Percentiles rank a stretch among this genome's conserved stretches.
phyloP scores from a whole-genome alignment of 2,113 vertebrate genomes.

The Hemibates koningsi region DNA sequence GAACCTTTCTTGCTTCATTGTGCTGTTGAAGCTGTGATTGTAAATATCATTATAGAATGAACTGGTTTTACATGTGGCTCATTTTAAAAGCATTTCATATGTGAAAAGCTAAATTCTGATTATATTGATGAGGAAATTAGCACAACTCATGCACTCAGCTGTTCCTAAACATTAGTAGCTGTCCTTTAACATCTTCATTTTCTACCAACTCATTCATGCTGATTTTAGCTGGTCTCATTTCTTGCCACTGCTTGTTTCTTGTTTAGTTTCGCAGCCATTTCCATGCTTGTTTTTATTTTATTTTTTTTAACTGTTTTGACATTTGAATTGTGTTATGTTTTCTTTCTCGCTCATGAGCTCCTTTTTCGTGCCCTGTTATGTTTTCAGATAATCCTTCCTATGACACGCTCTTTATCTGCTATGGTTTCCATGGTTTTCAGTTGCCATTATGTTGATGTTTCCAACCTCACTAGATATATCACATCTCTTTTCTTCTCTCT shows the following conservation, averaged over 20 bases:
- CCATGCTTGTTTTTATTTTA: not conserved
- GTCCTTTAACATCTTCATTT: not conserved
- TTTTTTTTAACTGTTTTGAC: not conserved
- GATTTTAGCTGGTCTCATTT: not conserved
- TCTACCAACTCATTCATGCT: not conserved
- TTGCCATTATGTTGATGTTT: conserved; percentile 12
- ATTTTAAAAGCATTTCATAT: not conserved
- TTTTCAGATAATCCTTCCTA: not conserved
- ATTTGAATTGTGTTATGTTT: not conserved
- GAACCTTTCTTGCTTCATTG: not conserved
- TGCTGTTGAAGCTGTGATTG: not conserved
- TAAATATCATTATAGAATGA: not conserved
- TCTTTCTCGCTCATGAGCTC: not conserved
- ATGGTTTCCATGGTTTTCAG: conserved; percentile 21
- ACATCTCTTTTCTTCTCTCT: not conserved
- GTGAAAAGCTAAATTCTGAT: rapidly evolving
- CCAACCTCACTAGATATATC: not conserved
- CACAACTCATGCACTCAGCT: not conserved
- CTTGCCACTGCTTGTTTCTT: not conserved
- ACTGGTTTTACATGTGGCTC: not conserved
- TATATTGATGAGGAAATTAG: rapidly evolving
- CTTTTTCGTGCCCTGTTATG: not conserved
- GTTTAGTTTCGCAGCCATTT: not conserved
- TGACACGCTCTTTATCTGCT: conserved; percentile 14
- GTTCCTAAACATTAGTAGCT: not conserved